Evolutionary conservation across 1,140 invertebrate genomes (phyloP).

Genomic region (Apis laboriosa): DNA sequence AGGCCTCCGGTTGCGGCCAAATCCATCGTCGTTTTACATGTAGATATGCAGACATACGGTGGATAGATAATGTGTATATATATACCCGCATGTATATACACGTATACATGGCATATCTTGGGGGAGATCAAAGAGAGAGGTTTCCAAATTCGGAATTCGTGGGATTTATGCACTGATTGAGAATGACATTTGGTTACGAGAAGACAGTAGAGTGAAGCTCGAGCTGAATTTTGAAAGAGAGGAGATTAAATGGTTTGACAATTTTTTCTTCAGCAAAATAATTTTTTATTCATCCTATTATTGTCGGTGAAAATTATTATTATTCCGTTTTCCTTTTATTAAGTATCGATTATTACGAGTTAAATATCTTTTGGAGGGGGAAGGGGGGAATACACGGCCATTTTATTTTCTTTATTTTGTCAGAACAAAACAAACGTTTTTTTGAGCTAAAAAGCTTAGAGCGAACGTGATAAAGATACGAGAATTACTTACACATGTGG

Average conservation of each 20-base stretch:
- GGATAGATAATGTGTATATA: no score
- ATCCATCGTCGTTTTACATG: neutral
- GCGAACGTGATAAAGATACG: neutral
- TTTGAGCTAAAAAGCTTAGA: no score
- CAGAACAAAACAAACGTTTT: neutral
- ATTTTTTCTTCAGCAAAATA: no score
- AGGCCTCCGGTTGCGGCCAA: neutral
- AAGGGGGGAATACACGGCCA: neutral
- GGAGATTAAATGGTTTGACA: no score
- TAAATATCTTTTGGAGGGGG: neutral
- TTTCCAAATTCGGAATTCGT: slow-evolving; percentile 38
- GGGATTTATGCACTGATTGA: slow-evolving; percentile 35
- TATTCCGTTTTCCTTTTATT: no score
- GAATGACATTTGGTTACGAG: neutral
- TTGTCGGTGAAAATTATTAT: no score
- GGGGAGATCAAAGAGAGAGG: slow-evolving; percentile 47
- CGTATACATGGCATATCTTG: neutral
- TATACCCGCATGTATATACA: neutral
- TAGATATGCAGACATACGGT: neutral
- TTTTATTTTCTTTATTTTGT: neutral
- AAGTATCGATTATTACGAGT: neutral
- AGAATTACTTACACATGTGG: slow-evolving; percentile 88
- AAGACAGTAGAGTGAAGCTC: no score
- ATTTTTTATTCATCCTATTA: no score
- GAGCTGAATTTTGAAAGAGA: no score